phyloP scores from a whole-genome alignment of 2,113 vertebrate species.

The Anhinga rufa region DNA sequence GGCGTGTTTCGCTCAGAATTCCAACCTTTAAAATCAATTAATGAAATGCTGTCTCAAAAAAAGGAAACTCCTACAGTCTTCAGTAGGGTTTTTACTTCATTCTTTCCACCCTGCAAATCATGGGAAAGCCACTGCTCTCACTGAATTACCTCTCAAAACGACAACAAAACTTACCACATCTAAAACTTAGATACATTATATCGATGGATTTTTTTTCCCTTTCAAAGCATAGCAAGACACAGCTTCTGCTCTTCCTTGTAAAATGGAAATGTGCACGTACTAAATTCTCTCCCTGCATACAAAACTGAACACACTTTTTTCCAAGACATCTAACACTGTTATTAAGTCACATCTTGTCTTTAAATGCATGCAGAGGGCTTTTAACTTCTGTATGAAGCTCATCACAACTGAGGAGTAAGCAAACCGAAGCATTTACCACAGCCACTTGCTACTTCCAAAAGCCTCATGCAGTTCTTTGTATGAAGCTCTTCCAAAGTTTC shows the following conservation, averaged over 20 bases:
- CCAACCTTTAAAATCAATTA: background rate
- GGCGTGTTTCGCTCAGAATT: background rate
- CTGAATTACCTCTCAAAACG: background rate
- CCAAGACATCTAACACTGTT: background rate
- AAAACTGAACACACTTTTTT: background rate
- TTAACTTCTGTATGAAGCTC: background rate
- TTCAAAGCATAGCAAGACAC: background rate
- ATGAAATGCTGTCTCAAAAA: background rate
- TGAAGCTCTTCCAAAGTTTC: background rate
- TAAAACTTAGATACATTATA: background rate
- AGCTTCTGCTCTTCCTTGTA: background rate
- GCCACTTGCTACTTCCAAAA: background rate
- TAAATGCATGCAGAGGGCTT: background rate
- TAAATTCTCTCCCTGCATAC: background rate
- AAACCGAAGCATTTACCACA: background rate
- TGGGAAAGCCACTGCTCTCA: background rate
- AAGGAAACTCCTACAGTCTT: background rate
- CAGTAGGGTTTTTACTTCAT: background rate
- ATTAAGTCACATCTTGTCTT: background rate
- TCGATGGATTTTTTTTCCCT: background rate
- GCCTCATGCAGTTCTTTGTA: background rate
- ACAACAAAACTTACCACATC: background rate
- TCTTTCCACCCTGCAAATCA: background rate
- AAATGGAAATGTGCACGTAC: background rate
- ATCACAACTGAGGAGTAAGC: background rate